phyloP scores from a whole-genome alignment of 1,140 invertebrate species.

The Trichonephila inaurata region DNA sequence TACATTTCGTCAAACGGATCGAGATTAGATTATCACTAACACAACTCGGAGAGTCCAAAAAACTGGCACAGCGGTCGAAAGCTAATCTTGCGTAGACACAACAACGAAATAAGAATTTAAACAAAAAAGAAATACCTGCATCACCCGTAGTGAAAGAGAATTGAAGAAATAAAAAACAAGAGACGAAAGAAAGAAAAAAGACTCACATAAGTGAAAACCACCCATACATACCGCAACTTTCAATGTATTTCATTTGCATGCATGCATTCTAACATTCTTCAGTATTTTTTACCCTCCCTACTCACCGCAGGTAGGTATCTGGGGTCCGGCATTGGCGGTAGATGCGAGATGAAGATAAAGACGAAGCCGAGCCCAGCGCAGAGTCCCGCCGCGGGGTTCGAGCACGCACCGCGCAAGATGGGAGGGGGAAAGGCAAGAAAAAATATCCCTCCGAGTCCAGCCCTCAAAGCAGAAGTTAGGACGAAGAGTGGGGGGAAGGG shows the following conservation, averaged over 20 bases:
- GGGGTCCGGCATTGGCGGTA: slow-evolving; percentile 1
- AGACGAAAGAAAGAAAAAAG: neutral
- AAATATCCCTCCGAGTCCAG: slow-evolving; percentile 7
- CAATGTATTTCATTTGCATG: slow-evolving; percentile 54
- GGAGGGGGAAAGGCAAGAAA: neutral
- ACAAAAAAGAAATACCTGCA: neutral
- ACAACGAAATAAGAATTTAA: neutral
- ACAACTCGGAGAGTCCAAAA: neutral
- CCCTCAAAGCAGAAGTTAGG: slow-evolving; percentile 9
- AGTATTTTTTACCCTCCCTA: neutral
- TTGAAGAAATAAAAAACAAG: slow-evolving; percentile 2
- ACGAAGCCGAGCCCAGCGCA: neutral
- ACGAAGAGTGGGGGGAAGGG: neutral
- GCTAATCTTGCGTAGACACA: neutral
- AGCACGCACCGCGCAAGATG: neutral
- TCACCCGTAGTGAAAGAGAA: slow-evolving; percentile 9
- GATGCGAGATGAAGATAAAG: neutral
- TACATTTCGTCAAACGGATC: neutral
- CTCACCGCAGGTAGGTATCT: slow-evolving; percentile 18
- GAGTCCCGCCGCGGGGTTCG: neutral
- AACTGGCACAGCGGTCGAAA: neutral
- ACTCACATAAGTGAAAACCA: neutral
- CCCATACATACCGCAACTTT: slow-evolving; percentile 39
- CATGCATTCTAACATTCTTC: slow-evolving; percentile 48
- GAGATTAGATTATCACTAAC: neutral